Evolutionary conservation across 2,888 invertebrate species (phyloP).

Genomic region (Apocheima hispidaria): DNA sequence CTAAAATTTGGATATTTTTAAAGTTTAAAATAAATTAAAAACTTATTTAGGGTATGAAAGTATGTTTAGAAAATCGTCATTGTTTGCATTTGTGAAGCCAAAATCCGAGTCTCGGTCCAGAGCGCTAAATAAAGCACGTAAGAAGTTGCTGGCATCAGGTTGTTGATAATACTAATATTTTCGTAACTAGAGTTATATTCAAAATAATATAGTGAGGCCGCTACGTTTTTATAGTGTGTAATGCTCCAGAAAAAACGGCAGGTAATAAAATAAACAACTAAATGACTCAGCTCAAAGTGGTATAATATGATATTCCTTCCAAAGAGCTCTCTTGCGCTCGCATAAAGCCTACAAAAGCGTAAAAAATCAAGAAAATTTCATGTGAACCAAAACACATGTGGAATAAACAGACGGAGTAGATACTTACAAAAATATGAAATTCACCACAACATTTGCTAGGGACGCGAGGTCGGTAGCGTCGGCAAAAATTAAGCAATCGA

Average conservation of each 20-base stretch:
- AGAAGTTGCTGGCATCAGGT: no score
- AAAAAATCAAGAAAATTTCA: conserved; percentile 85
- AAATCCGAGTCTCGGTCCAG: no score
- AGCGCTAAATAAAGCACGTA: no score
- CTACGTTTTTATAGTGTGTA: conserved; percentile 3
- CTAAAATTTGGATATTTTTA: no score
- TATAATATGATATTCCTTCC: conserved; percentile 78
- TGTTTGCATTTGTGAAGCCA: no score
- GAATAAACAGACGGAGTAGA: conserved; percentile 85
- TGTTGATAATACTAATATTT: background rate
- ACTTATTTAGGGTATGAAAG: no score
- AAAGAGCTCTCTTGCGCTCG: conserved; percentile 75
- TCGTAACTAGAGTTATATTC: background rate
- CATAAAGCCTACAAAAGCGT: conserved; percentile 83
- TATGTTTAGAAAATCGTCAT: no score
- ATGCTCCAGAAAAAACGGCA: conserved; percentile 17
- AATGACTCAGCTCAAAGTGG: conserved; percentile 74
- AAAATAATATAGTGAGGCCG: background rate
- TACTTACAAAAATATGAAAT: conserved; percentile 87
- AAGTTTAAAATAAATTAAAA: no score
- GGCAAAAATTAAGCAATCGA: conserved; percentile 51
- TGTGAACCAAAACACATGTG: conserved; percentile 86
- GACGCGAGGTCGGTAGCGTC: conserved; percentile 69
- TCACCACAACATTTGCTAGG: conserved; percentile 86
- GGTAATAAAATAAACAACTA: conserved; percentile 59